phyloP scores from a whole-genome alignment of 2,797 vertebrate species.

The Tangara arthus region DNA sequence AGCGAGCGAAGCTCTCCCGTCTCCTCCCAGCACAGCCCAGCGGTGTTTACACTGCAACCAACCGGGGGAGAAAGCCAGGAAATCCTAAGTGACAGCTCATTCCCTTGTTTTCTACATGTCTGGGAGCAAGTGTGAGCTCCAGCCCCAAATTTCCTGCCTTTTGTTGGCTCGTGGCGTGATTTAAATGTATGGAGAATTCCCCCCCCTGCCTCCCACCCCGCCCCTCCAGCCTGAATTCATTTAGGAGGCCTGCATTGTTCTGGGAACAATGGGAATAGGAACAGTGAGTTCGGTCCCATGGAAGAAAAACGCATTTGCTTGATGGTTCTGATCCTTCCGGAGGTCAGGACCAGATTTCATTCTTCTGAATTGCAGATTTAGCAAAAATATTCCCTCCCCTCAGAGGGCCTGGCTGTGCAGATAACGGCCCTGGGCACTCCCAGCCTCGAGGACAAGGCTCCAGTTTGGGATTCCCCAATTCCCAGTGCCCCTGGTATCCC shows the following conservation, averaged over 20 bases:
- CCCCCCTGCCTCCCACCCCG: neutral
- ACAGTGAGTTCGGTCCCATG: conserved; percentile 68
- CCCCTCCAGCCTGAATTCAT: conserved; percentile 27
- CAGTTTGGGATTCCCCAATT: neutral
- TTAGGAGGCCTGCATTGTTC: conserved; percentile 54
- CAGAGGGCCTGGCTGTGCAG: neutral
- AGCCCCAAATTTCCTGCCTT: conserved; percentile 62
- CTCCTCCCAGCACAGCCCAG: neutral
- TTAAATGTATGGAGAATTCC: conserved; percentile 47
- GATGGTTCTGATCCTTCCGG: conserved; percentile 69
- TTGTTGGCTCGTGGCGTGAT: conserved; percentile 45
- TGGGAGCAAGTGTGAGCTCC: conserved; percentile 38
- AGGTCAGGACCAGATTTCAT: conserved; percentile 65
- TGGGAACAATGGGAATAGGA: conserved; percentile 62
- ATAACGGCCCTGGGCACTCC: neutral
- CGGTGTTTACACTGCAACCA: conserved; percentile 44
- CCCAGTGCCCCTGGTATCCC: neutral
- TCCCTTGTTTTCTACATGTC: conserved; percentile 37
- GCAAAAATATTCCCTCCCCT: neutral
- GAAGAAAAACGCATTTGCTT: conserved; percentile 57
- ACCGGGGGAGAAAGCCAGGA: conserved; percentile 43
- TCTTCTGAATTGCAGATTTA: conserved; percentile 48
- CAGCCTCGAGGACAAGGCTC: neutral
- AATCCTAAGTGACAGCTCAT: conserved; percentile 61
- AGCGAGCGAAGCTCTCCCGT: neutral